A percentile compares a stretch with the other conserved stretches of the same genome.
Conservation (phyloP, 2,888 invertebrate species). For the Notocelia uddmanniana region DNA sequence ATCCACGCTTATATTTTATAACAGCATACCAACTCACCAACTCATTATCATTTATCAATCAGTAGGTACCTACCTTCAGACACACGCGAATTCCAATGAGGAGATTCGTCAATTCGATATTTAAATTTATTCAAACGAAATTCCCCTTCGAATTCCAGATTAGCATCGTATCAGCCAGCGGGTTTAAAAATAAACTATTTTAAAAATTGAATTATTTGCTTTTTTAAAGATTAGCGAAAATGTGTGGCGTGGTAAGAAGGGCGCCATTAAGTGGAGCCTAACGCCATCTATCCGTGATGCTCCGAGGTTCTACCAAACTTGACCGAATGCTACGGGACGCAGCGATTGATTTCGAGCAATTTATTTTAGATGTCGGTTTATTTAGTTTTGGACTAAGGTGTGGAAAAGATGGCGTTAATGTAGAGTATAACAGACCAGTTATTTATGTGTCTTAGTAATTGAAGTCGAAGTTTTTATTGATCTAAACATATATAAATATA, state of each 20-base stretch:
- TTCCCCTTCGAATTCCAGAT: slow-evolving; percentile 53
- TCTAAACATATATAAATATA: too few species aligned
- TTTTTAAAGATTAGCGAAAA: slow-evolving; percentile 53
- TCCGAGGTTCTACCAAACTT: slow-evolving; percentile 80
- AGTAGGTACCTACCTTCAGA: slow-evolving; percentile 9
- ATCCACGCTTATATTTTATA: background rate
- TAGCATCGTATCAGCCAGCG: slow-evolving; percentile 27
- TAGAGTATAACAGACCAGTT: background rate
- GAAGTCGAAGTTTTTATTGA: background rate
- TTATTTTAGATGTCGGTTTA: slow-evolving; percentile 35
- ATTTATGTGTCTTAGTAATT: background rate
- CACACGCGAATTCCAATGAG: slow-evolving; percentile 41
- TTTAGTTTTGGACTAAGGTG: background rate
- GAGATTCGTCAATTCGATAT: slow-evolving; percentile 54
- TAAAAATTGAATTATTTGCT: slow-evolving; percentile 55
- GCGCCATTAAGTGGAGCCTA: slow-evolving; percentile 74
- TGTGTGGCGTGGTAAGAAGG: slow-evolving; percentile 59
- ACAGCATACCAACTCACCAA: slow-evolving; percentile 25
- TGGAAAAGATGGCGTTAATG: background rate
- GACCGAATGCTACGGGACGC: slow-evolving; percentile 82
- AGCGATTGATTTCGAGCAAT: slow-evolving; percentile 53
- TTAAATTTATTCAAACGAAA: slow-evolving; percentile 65
- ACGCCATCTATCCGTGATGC: slow-evolving; percentile 84
- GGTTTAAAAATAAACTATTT: slow-evolving; percentile 18
- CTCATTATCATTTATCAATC: slow-evolving; percentile 11